Evolutionary conservation across 2,888 invertebrate species (phyloP).

Genomic region (Allolobophora icterica): DNA sequence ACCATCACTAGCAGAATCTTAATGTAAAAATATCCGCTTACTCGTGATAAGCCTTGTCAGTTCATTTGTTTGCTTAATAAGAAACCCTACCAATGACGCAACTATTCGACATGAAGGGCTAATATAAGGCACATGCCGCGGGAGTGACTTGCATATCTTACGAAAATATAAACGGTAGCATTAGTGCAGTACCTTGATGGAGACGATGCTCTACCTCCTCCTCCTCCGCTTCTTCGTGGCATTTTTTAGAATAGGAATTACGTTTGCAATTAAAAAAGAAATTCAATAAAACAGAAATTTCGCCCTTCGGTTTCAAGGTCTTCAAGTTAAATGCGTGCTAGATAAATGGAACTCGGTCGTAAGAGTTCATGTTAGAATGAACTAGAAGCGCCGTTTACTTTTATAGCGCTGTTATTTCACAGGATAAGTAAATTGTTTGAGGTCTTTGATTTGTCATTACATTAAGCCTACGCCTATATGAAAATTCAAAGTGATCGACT

Average conservation of each 20-base stretch:
- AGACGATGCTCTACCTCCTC: slow-evolving; percentile 18
- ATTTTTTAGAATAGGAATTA: slow-evolving; percentile 28
- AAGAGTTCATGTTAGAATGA: not conserved
- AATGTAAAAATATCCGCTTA: not conserved
- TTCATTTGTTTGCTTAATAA: not conserved
- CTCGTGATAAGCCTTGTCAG: not conserved
- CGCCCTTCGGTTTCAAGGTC: slow-evolving; percentile 1
- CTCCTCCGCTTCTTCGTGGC: slow-evolving; percentile 39
- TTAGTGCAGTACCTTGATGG: slow-evolving; percentile 23
- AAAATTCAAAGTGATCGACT: too few relatives aligned
- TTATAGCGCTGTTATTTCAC: not conserved
- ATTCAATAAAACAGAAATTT: not conserved
- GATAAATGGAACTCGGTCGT: not conserved
- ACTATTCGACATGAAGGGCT: too few relatives aligned
- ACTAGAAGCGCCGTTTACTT: not conserved
- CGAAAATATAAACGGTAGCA: not conserved
- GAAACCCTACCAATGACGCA: not conserved
- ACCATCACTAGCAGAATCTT: not conserved
- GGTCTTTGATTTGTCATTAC: too few relatives aligned
- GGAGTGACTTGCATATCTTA: not conserved
- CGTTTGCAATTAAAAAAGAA: not conserved
- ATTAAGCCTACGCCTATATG: too few relatives aligned
- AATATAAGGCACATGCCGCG: not conserved
- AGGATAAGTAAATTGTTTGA: not conserved
- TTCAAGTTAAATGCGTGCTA: slow-evolving; percentile 14